These are phyloP conservation scores for Monochamus alternatus DNA, from an alignment of 2,888 invertebrate genomes.

Conservation along the genomic window DNA sequence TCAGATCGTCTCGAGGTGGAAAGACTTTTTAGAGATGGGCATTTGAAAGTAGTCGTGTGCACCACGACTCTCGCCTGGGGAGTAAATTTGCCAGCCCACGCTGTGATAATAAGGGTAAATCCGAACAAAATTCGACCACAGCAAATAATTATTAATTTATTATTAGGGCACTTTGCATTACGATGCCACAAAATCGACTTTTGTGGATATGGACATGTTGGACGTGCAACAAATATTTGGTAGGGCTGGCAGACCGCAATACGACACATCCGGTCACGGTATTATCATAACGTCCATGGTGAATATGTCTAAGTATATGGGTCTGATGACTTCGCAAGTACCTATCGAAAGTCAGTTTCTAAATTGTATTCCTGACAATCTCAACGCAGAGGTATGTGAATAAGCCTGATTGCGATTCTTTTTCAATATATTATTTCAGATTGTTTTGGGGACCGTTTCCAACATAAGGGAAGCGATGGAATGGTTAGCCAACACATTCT, in stretches of 20 bases:
- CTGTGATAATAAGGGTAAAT: slow-evolving; percentile 92
- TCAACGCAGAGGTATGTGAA: slow-evolving; percentile 94
- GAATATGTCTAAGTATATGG: slow-evolving; percentile 94
- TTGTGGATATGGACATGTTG: slow-evolving; percentile 95
- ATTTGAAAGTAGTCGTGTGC: slow-evolving; percentile 92
- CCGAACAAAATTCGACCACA: neutral
- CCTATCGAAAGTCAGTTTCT: slow-evolving; percentile 99
- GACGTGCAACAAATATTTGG: slow-evolving; percentile 99
- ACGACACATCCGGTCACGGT: slow-evolving; percentile 94
- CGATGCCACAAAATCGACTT: slow-evolving; percentile 94
- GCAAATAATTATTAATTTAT: neutral
- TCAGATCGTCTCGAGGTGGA: slow-evolving; percentile 73
- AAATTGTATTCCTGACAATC: slow-evolving; percentile 92
- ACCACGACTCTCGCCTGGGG: slow-evolving; percentile 99
- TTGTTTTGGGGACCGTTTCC: slow-evolving; percentile 95
- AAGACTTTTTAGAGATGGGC: slow-evolving; percentile 90
- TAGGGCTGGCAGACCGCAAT: slow-evolving; percentile 98
- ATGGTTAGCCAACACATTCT: slow-evolving; percentile 98
- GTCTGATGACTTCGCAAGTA: slow-evolving; percentile 94
- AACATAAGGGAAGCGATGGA: slow-evolving; percentile 96
- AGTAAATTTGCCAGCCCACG: slow-evolving; percentile 98
- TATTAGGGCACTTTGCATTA: slow-evolving; percentile 95
- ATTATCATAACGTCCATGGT: slow-evolving; percentile 95
- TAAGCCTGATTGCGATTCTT: neutral
- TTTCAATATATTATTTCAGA: slow-evolving; percentile 70